Evolutionary conservation across 1,140 invertebrate genomes (phyloP), one percentile per base, ranked within the genome.

Genomic region (Riptortus pedestris): DNA sequence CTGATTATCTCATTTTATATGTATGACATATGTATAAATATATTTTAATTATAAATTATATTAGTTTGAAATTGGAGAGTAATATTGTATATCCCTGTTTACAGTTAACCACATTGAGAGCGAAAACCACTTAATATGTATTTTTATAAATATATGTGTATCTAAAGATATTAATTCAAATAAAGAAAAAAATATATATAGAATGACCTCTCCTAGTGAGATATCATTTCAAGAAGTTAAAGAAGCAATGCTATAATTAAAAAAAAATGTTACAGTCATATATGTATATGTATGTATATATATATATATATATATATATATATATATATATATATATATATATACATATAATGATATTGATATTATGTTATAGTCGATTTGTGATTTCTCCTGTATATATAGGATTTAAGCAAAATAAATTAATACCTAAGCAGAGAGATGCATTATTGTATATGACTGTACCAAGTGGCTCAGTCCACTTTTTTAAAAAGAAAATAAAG

Each of bases 111-210:
- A 24, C 24, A 24, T 55, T 55, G 51, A 55, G 51, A 55, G 51
- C 51, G 51, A 55, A 55, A 55, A 26, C 18, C 24, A 55, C 51
- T 55, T 55, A 55, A 55, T 55, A 55, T 55, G 51, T 55, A 55
- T 55, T 55, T 55, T 55, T 55, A 55, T 55, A 55, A 55, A 24
- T 55, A 55, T 55, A 24, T 55, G 26, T 24, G 16, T 55, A 14
- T 24, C 14, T 55, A 55, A 55, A 55, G 20, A 55, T 22, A 12
- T 24, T 55, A 55, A 7, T 38, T 7, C 5, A 38, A 7, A 38
- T 38, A 38, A 38, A 38, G 14, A 38, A 38, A 7, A 38, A 38
- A 14, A 7, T 38, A 38, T 5, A 38, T 38, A n/a, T n/a, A n/a
- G n/a, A n/a, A n/a, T n/a, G n/a, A n/a, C n/a, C n/a, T n/a, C n/a